Evolutionary conservation across 1,140 invertebrate species (phyloP).

Genomic region (Contarinia nasturtii): DNA sequence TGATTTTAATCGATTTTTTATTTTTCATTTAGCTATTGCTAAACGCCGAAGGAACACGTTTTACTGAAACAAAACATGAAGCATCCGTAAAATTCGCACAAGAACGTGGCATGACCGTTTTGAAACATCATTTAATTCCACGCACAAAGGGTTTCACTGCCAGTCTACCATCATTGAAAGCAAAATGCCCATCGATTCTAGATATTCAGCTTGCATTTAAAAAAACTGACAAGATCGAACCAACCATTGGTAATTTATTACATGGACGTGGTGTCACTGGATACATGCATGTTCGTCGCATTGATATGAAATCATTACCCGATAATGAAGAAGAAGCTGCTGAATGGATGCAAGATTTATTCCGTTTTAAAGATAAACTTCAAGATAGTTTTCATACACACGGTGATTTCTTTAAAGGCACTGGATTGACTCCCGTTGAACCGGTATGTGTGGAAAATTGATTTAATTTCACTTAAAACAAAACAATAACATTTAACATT

Average conservation of each 20-base stretch:
- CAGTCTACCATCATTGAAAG: constrained; percentile 48
- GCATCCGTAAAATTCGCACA: constrained; percentile 73
- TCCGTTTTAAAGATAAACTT: constrained; percentile 47
- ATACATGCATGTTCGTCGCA: constrained; percentile 63
- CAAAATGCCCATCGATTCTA: constrained; percentile 66
- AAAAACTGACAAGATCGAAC: constrained; percentile 36
- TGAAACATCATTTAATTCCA: constrained; percentile 85
- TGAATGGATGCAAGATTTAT: constrained; percentile 55
- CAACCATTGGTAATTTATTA: constrained; percentile 68
- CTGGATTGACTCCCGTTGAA: constrained; percentile 41
- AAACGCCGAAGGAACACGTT: constrained; percentile 90
- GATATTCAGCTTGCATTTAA: constrained; percentile 69
- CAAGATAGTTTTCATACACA: constrained; percentile 61
- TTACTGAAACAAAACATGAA: constrained; percentile 71
- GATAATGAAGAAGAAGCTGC: constrained; percentile 55
- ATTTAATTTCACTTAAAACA: neutral
- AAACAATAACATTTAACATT: neutral
- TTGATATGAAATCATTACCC: constrained; percentile 63
- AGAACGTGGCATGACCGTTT: constrained; percentile 61
- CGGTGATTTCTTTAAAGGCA: constrained; percentile 62
- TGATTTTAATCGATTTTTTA: neutral
- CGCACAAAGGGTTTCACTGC: constrained; percentile 77
- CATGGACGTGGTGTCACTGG: constrained; percentile 52
- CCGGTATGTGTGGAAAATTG: constrained; percentile 19
- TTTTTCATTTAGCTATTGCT: constrained; percentile 47